Evolutionary conservation across 2,797 vertebrate species (phyloP), one percentile per base, ranked within the genome.

Genomic region (Rhadinocentrus ornatus): DNA sequence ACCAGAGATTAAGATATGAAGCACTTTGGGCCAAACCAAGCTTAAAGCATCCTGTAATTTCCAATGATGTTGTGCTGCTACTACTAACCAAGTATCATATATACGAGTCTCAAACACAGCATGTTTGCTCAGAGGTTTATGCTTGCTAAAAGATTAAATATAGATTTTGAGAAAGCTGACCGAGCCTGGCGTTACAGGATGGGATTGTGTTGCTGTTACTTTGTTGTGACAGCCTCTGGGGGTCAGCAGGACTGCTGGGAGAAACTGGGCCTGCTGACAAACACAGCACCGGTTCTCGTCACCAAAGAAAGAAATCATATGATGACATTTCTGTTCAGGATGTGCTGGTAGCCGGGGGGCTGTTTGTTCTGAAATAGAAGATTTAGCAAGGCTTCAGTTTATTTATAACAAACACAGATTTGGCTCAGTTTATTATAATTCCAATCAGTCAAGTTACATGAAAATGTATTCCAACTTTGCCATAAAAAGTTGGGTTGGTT

Each of bases 221-320:
- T 37, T 52, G 62, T 50, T 70, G 63, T 29, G 73, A 73, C 56
- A 65, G 68, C 37, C 58, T 67, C 48, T 31, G 62, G 41, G 69
- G 72, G 63, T 81, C 77, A 65, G 50, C 16, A 58, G 27, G 50
- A 27, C 56, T 65, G 61, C 50, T 62, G 54, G 66, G 22, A 71
- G 63, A 76, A 13, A 6, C 55, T 54, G 54, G 55, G 62, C 62
- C 27, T 53, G 62, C 67, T 69, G 66, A 70, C 73, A 73, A 69
- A 54, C 2, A 20, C 35, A 57, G 46, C 73, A 70, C 2, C 15
- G 39, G 41, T 13, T 46, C 54, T 37, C 20, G 11, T 31, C 26
- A 35, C 50, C 46, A 3, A 60, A 72, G 37, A 41, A 56, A 62
- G 69, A 63, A 53, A 58, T 65, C 34, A 66, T 50, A 3, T 22